These are phyloP conservation scores for Charanyca ferruginea DNA, from an alignment of 2,888 invertebrate species.

Conservation along the genomic window DNA sequence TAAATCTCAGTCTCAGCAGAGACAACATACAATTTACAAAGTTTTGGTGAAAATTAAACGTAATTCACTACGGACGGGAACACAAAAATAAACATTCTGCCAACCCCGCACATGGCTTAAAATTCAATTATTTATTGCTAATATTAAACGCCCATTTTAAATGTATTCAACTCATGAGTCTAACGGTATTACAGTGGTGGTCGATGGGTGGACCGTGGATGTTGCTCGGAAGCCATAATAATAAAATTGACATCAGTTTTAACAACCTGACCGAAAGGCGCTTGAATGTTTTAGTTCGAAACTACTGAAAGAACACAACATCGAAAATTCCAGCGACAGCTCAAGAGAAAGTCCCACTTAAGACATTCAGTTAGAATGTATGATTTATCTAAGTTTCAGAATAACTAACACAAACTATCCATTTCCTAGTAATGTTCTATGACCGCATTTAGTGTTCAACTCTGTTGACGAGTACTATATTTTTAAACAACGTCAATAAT, in stretches of 20 bases:
- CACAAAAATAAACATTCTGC: conserved; percentile 77
- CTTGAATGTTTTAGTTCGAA: conserved; percentile 37
- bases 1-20: conserved; percentile 65
- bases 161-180: conserved; percentile 31
- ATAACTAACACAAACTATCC: conserved; percentile 52
- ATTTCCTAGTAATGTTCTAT: conserved; percentile 48
- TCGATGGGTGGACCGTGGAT: conserved; percentile 27
- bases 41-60: conserved; percentile 72
- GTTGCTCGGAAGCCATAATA: conserved; percentile 43
- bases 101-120: conserved; percentile 80
- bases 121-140: conserved; percentile 61
- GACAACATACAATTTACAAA: conserved; percentile 75
- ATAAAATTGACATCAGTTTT: conserved; percentile 63
- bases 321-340: conserved; percentile 21
- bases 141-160: conserved; percentile 60
- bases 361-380: conserved; percentile 26
- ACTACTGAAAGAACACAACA: conserved; percentile 48
- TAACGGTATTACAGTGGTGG: conserved; percentile 33
- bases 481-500: conserved; percentile 67
- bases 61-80: conserved; percentile 90
- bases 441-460: conserved; percentile 51
- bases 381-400: conserved; percentile 42
- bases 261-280: conserved; percentile 59
- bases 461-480: conserved; percentile 74
- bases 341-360: conserved; percentile 17